A percentile compares a stretch with the other conserved stretches of the same genome.
These are phyloP conservation scores for Tuta absoluta DNA, from an alignment of 2,888 invertebrate genomes.

Conservation along the genomic window DNA sequence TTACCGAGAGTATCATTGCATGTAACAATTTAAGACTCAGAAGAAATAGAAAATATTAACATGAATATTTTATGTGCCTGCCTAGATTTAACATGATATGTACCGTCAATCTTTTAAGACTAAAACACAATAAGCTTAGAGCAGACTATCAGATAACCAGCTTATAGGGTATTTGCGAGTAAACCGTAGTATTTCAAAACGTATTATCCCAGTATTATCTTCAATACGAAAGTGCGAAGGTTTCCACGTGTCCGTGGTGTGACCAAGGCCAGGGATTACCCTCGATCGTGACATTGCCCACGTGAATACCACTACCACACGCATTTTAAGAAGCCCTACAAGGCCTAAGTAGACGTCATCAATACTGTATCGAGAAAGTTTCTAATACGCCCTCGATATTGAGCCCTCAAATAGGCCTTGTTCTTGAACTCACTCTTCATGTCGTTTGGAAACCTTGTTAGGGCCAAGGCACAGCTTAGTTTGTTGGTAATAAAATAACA, in stretches of 20 bases:
- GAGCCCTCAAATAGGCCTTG: background rate
- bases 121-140: too few relatives aligned
- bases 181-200: background rate
- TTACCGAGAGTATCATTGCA: too few relatives aligned
- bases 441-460: background rate
- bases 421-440: conserved; percentile 3
- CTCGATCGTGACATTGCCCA: conserved; percentile 59
- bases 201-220: background rate
- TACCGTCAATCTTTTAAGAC: too few relatives aligned
- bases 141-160: too few relatives aligned
- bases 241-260: conserved; percentile 43
- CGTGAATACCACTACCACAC: conserved; percentile 8
- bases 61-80: too few relatives aligned
- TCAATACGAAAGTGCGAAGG: conserved; percentile 32
- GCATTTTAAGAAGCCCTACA: conserved; percentile 22
- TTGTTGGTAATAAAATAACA: background rate
- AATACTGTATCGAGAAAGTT: conserved; percentile 5
- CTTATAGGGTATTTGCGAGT: background rate
- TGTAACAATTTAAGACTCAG: too few relatives aligned
- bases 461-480: background rate
- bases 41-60: too few relatives aligned
- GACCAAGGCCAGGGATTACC: conserved; percentile 60
- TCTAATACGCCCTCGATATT: conserved; percentile 6
- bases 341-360: background rate
- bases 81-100: too few relatives aligned